Percentiles rank a stretch among this genome's conserved stretches.
These are phyloP conservation scores for Chaitophorus viminalis DNA, from an alignment of 2,888 invertebrate genomes.

Conservation along the genomic window DNA sequence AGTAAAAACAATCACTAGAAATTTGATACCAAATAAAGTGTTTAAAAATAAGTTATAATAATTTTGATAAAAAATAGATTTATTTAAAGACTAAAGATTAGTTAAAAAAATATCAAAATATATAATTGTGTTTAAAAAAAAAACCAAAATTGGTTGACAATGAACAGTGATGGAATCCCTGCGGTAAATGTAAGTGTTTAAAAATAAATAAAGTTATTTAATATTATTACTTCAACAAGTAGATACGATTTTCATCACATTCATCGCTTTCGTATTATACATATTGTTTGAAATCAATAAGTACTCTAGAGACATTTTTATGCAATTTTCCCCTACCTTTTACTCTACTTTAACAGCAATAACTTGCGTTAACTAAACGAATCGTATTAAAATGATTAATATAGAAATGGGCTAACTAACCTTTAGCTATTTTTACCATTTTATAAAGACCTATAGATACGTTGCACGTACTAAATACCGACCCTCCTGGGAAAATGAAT, in stretches of 20 bases:
- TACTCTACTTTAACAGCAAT: conserved; percentile 29
- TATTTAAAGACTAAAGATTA: no score
- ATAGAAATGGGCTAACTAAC: conserved; percentile 12
- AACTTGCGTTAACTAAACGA: background rate
- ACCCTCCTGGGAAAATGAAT: background rate
- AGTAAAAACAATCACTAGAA: no score
- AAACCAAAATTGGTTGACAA: background rate
- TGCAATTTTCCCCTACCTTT: background rate
- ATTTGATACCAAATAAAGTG: no score
- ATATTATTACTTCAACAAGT: conserved; percentile 29
- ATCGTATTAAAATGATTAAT: conserved; percentile 30
- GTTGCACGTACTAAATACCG: conserved; percentile 13
- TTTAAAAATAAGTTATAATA: no score
- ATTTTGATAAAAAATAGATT: no score
- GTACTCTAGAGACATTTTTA: conserved; percentile 1
- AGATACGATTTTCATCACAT: conserved; percentile 19
- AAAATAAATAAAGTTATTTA: background rate
- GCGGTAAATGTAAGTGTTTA: background rate
- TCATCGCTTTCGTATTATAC: conserved; percentile 3
- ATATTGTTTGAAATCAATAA: conserved; percentile 33
- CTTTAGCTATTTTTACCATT: conserved; percentile 8
- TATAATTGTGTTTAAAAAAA: background rate
- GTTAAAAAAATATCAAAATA: no score
- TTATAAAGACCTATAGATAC: conserved; percentile 4
- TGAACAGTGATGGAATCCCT: background rate